Percentiles rank a stretch among this genome's conserved stretches.
phyloP scores from a whole-genome alignment of 2,888 invertebrate genomes.

The Nephrotoma flavescens region DNA sequence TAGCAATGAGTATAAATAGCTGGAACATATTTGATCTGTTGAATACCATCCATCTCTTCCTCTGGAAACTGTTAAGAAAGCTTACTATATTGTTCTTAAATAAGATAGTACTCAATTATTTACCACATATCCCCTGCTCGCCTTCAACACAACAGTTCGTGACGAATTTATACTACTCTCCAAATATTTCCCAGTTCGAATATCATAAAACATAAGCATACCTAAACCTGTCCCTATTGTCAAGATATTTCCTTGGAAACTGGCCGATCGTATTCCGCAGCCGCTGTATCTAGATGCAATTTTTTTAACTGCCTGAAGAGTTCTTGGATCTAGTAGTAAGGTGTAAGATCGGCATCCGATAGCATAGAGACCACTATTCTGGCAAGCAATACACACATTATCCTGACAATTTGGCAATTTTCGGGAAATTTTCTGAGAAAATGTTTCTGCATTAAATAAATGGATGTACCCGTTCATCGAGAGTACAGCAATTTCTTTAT shows the following conservation, averaged over 20 bases:
- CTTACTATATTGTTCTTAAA: neutral
- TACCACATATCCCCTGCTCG: conserved; percentile 81
- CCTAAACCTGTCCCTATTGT: conserved; percentile 91
- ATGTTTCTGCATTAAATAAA: conserved; percentile 81
- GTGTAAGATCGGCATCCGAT: conserved; percentile 91
- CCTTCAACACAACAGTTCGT: conserved; percentile 72
- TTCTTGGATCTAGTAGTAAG: conserved; percentile 74
- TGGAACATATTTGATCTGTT: conserved; percentile 75
- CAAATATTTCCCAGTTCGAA: conserved; percentile 78
- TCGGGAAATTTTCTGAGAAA: conserved; percentile 71
- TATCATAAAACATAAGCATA: conserved; percentile 84
- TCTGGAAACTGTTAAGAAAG: conserved; percentile 56
- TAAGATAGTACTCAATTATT: conserved; percentile 23
- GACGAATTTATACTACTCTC: conserved; percentile 83
- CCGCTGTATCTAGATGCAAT: conserved; percentile 78
- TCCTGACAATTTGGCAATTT: conserved; percentile 83
- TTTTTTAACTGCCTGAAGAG: conserved; percentile 65
- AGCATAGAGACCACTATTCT: conserved; percentile 78
- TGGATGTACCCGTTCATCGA: conserved; percentile 90
- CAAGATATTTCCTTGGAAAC: conserved; percentile 77
- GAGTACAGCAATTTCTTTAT: conserved; percentile 77
- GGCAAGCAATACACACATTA: conserved; percentile 81
- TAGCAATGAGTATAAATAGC: conserved; percentile 96
- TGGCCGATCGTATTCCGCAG: conserved; percentile 82
- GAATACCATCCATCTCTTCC: conserved; percentile 69